phyloP scores from a whole-genome alignment of 2,797 vertebrate genomes.

The Sebastes nivosus region DNA sequence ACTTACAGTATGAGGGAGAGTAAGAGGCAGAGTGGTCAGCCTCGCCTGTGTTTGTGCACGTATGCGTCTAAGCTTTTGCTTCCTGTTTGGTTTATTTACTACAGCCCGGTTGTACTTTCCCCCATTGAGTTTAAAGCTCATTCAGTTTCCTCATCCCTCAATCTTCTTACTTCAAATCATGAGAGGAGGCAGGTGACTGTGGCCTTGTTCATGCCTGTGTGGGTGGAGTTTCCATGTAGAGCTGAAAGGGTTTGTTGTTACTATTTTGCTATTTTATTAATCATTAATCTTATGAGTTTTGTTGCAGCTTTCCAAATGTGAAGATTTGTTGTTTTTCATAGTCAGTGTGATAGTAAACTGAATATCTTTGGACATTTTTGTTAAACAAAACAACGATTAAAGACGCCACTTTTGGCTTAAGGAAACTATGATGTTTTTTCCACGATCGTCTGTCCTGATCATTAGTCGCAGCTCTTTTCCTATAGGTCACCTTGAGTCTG shows the following conservation, averaged over 20 bases:
- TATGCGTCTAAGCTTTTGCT: conserved; percentile 15
- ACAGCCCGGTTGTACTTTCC: conserved; percentile 27
- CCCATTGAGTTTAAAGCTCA: conserved; percentile 24
- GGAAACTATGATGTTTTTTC: not conserved
- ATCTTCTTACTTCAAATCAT: conserved; percentile 55
- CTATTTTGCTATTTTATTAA: not conserved
- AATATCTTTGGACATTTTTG: not conserved
- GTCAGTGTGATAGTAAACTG: not conserved
- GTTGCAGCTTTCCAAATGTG: no score
- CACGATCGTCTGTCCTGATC: not conserved
- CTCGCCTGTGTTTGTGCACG: conserved; percentile 23
- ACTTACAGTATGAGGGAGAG: not conserved
- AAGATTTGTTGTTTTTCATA: not conserved
- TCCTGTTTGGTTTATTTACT: conserved; percentile 57
- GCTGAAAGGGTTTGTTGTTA: not conserved
- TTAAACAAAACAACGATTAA: not conserved
- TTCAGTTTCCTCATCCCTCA: conserved; percentile 41
- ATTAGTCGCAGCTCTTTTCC: not conserved
- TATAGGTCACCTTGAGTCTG: not conserved
- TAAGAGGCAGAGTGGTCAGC: conserved; percentile 6
- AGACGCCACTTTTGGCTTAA: not conserved
- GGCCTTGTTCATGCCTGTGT: not conserved
- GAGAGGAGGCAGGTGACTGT: conserved; percentile 57
- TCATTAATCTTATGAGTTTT: not conserved
- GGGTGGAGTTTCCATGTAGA: not conserved